Evolutionary conservation across 2,888 invertebrate genomes (phyloP).

Genomic region (Slavum lentiscoides): DNA sequence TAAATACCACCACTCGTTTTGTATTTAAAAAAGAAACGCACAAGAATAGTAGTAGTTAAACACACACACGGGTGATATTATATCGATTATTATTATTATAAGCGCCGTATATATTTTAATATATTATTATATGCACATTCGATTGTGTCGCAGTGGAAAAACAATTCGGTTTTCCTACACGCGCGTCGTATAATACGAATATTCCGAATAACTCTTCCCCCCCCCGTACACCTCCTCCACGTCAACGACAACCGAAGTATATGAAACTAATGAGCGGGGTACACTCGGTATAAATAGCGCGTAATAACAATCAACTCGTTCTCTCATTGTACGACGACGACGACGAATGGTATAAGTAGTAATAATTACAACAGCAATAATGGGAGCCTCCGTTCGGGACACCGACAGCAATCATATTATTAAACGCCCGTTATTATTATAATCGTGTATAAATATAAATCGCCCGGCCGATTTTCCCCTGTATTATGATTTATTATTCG

Average conservation of each 20-base stretch:
- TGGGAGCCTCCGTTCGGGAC: too few species aligned
- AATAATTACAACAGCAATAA: too few species aligned
- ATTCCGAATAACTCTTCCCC: slow-evolving; percentile 27
- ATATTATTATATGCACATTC: background rate
- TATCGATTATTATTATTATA: slow-evolving; percentile 4
- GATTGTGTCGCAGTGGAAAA: slow-evolving; percentile 13
- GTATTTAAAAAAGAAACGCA: too few species aligned
- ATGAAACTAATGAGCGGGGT: slow-evolving; percentile 28
- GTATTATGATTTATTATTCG: too few species aligned
- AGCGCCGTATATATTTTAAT: background rate
- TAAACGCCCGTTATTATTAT: too few species aligned
- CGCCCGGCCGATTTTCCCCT: too few species aligned
- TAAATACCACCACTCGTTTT: too few species aligned
- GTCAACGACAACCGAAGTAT: background rate
- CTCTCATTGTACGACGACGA: too few species aligned
- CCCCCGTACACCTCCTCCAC: background rate
- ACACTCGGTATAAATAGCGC: background rate
- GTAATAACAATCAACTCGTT: slow-evolving; percentile 17
- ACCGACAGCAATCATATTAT: too few species aligned
- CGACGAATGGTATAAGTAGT: background rate
- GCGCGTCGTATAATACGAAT: background rate
- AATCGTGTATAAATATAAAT: too few species aligned
- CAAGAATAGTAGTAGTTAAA: too few species aligned
- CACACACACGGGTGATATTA: too few species aligned
- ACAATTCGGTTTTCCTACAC: slow-evolving; percentile 27